Evolutionary conservation across 2,113 vertebrate species (phyloP), one percentile per base, ranked within the genome.

Genomic region (Natator depressus): DNA sequence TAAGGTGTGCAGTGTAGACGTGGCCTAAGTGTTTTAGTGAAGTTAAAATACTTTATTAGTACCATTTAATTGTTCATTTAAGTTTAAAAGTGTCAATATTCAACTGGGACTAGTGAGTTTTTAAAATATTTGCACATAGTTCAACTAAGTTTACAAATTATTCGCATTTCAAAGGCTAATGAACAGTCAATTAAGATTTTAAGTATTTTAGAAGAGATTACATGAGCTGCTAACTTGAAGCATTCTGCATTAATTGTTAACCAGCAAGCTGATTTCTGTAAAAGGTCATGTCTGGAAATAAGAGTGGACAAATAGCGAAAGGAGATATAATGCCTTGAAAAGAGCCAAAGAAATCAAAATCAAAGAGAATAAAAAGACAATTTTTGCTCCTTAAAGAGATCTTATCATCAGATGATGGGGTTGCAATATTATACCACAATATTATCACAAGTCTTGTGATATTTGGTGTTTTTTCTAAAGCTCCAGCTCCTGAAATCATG

Each of bases 191-290:
- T 49, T 25, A 12, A 72, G 49, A 35, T 16, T 46, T 79, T 84
- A 6, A 75, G 49, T 50, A 49, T 76, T 13, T 89, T 25, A 89
- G 19, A 80, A 85, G 59, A 53, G 0, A 94, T 76, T 2, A 89
- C 49, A 76, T 19, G 76, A 78, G 49, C 55, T 57, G 46, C 35
- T 49, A 89, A 53, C 50, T 78, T 29, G 50, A 80, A 88, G 51
- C 20, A 72, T 25, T n/a, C 42, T 57, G 27, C 5, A 11, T 7
- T 53, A 35, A 25, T 6, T 0, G 31, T 75, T 2, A 2, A n/a
- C 10, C 8, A 55, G 62, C 2, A 0, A 82, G 42, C 49, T 42
- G 54, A 0, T 80, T 78, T 49, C 65, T 49, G 25, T 75, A 16
- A 50, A 35, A 46, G 51, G 31, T 59, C 46, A 31, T 9, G 35